Evolutionary conservation across 2,888 invertebrate genomes (phyloP).

Genomic region (Plusia festucae): DNA sequence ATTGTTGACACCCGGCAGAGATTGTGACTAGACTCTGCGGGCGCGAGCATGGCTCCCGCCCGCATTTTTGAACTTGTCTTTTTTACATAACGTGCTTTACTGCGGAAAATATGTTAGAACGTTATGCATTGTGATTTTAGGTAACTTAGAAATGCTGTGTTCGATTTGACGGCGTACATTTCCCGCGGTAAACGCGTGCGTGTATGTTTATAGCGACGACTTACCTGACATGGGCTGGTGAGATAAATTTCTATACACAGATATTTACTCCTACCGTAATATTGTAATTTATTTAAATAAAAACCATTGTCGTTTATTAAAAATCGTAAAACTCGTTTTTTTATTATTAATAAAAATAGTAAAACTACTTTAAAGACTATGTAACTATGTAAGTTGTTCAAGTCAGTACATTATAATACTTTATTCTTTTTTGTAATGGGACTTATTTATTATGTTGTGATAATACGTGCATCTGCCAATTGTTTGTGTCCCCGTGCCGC

Average conservation of each 20-base stretch:
- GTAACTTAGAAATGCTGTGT: conserved; percentile 14
- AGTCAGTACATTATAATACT: conserved; percentile 74
- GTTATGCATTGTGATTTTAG: conserved; percentile 17
- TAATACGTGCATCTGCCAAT: conserved; percentile 53
- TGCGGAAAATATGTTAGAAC: conserved; percentile 17
- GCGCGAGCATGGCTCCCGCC: conserved; percentile 37
- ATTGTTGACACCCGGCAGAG: conserved; percentile 13
- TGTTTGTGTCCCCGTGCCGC: conserved; percentile 62
- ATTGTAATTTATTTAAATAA: conserved; percentile 62
- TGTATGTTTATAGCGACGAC: conserved; percentile 36
- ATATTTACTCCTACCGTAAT: conserved; percentile 55
- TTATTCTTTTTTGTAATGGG: conserved; percentile 73
- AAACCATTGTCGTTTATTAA: conserved; percentile 69
- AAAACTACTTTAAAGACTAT: conserved; percentile 82
- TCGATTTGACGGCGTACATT: conserved; percentile 11
- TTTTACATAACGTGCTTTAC: conserved; percentile 18
- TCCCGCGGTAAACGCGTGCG: conserved; percentile 17
- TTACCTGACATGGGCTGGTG: conserved; percentile 48
- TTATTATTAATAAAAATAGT: conserved; percentile 78
- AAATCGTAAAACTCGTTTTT: conserved; percentile 78
- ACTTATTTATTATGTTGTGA: conserved; percentile 80
- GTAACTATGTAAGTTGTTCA: conserved; percentile 75
- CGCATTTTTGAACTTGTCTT: conserved; percentile 12
- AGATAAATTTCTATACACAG: conserved; percentile 77
- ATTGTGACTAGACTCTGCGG: conserved; percentile 19